Percentiles rank a stretch among this genome's conserved stretches.
phyloP scores from a whole-genome alignment of 2,113 vertebrate species.

The Eulemur macaco region DNA sequence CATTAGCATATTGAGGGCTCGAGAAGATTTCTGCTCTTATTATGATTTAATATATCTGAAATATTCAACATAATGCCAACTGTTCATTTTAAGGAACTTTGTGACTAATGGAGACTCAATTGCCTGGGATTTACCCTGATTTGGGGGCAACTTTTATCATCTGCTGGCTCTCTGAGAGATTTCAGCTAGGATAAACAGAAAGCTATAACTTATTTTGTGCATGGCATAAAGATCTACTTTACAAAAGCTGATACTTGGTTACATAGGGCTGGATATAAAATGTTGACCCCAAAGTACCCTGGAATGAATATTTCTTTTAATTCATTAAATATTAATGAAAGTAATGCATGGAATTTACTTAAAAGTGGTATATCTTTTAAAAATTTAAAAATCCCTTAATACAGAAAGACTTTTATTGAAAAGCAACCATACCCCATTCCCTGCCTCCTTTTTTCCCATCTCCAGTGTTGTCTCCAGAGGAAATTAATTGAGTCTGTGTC shows the following conservation, averaged over 20 bases:
- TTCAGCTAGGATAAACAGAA: not conserved
- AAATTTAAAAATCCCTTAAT: conserved; percentile 7
- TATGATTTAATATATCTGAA: not conserved
- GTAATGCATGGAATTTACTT: not conserved
- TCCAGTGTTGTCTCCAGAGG: not conserved
- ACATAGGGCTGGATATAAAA: not conserved
- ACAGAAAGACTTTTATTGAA: not conserved
- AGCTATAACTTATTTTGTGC: not conserved
- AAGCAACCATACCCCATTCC: not conserved
- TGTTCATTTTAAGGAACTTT: not conserved
- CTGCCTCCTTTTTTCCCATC: not conserved
- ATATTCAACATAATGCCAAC: not conserved
- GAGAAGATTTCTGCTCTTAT: not conserved
- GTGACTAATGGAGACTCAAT: not conserved
- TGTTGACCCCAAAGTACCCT: not conserved
- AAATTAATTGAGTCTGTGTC: conserved; percentile 32
- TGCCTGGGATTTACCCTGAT: not conserved
- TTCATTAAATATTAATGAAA: not conserved
- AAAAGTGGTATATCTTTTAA: no score
- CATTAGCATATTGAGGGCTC: not conserved
- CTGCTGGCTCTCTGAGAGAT: not conserved
- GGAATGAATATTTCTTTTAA: not conserved
- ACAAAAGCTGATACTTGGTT: not conserved
- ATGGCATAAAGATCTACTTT: not conserved
- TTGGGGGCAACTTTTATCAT: not conserved